These are phyloP conservation scores for Galaxea fascicularis DNA, from an alignment of 92 coral and sea anemone species.

Conservation along the genomic window DNA sequence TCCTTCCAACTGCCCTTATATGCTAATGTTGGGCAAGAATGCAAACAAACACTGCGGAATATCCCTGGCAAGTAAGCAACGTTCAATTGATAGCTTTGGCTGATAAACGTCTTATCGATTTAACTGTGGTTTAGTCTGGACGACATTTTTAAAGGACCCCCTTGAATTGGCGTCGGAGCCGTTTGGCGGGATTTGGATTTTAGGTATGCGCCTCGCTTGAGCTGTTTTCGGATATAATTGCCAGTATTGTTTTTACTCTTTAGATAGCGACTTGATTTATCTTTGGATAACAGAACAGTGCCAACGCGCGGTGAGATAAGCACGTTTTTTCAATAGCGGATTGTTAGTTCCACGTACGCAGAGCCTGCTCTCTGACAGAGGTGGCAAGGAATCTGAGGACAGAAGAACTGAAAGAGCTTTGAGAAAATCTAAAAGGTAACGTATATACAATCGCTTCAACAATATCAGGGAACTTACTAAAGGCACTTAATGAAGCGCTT, in stretches of 20 bases:
- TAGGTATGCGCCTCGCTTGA: not conserved
- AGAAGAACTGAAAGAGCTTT: too few species aligned
- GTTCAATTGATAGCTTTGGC: not conserved
- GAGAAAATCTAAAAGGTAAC: not conserved
- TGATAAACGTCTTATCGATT: not conserved
- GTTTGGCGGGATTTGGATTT: not conserved
- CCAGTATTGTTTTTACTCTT: not conserved
- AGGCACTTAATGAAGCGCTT: not conserved
- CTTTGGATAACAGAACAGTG: not conserved
- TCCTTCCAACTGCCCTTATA: not conserved
- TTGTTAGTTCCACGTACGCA: not conserved
- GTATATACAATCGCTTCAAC: not conserved
- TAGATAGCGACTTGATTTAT: not conserved
- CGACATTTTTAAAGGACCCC: not conserved
- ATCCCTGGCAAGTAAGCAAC: constrained; percentile 16
- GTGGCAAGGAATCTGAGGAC: not conserved
- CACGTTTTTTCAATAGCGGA: not conserved
- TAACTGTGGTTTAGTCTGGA: not conserved
- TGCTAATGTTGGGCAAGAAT: constrained; percentile 25
- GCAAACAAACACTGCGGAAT: constrained; percentile 32
- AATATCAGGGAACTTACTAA: constrained; percentile 9
- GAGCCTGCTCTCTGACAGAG: not conserved
- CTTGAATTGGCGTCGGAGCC: not conserved
- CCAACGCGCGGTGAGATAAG: not conserved
- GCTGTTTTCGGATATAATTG: constrained; percentile 14